phyloP scores from a whole-genome alignment of 2,797 vertebrate species.

The Enteromius afrohamiltoni region DNA sequence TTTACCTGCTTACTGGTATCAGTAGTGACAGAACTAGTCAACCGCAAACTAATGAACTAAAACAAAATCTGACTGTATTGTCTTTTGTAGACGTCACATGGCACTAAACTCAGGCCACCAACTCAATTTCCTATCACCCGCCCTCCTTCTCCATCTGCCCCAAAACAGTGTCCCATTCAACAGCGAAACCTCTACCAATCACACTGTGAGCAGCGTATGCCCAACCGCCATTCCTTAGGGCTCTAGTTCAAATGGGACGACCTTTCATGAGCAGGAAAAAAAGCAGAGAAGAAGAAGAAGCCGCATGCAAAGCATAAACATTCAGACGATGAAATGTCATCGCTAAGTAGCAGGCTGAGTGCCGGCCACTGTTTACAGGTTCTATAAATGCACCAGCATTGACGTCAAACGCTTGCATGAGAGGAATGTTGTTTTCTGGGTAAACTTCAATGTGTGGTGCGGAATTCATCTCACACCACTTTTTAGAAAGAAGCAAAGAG shows the following conservation, averaged over 20 bases:
- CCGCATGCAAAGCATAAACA: constrained; percentile 60
- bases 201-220: constrained; percentile 25
- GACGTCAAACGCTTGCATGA: constrained; percentile 67
- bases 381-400: constrained; percentile 66
- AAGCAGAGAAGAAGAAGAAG: constrained; percentile 62
- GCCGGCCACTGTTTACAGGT: constrained; percentile 64
- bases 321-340: constrained; percentile 61
- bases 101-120: constrained; percentile 35
- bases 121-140: constrained; percentile 48
- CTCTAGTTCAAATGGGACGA: constrained; percentile 47
- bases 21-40: not conserved
- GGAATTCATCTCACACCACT: constrained; percentile 59
- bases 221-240: constrained; percentile 50
- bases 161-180: constrained; percentile 62
- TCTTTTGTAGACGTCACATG: constrained; percentile 36
- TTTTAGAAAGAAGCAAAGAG: constrained; percentile 50
- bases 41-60: not conserved
- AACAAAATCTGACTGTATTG: not conserved
- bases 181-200: constrained; percentile 39
- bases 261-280: constrained; percentile 55
- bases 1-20: no score
- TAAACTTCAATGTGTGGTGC: constrained; percentile 69
- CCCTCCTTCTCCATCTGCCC: constrained; percentile 8
- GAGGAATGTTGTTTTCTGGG: constrained; percentile 69
- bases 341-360: constrained; percentile 58